A percentile compares a stretch with the other conserved stretches of the same genome.
These are phyloP conservation scores for Pseudolaguvia tuberculata DNA, from an alignment of 2,113 vertebrate genomes.

Conservation along the genomic window DNA sequence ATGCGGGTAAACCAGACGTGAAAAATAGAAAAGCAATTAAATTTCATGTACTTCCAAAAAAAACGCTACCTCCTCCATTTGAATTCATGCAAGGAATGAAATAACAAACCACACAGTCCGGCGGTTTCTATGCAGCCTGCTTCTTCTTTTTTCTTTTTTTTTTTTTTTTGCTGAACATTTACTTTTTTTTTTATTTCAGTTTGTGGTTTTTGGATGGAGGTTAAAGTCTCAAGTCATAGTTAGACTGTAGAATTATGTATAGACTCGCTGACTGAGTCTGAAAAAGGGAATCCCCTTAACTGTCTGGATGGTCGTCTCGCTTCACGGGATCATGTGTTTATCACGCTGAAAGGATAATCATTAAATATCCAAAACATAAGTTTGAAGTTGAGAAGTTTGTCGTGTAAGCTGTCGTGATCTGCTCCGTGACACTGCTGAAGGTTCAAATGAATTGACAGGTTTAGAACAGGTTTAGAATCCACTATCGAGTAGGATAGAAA, in stretches of 20 bases:
- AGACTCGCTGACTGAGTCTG: constrained; percentile 44
- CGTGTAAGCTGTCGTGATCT: too few relatives aligned
- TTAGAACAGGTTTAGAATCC: too few relatives aligned
- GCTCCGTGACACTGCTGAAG: too few relatives aligned
- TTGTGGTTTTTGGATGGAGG: constrained; percentile 52
- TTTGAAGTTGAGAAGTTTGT: too few relatives aligned
- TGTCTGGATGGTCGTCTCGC: constrained; percentile 36
- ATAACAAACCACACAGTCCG: constrained; percentile 63
- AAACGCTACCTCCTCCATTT: constrained; percentile 43
- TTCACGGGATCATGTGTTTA: constrained; percentile 1
- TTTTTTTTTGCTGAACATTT: constrained; percentile 62
- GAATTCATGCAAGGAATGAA: constrained; percentile 59
- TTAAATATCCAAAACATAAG: too few relatives aligned
- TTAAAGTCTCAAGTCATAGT: constrained; percentile 55
- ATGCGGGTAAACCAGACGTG: constrained; percentile 42
- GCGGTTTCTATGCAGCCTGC: constrained; percentile 60
- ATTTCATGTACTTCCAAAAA: constrained; percentile 53
- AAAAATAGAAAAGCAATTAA: constrained; percentile 50
- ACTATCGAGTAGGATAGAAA: too few relatives aligned
- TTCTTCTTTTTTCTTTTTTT: background rate
- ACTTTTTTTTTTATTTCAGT: constrained; percentile 55
- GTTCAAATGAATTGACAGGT: too few relatives aligned
- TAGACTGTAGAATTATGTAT: constrained; percentile 57
- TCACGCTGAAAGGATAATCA: background rate
- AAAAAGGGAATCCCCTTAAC: constrained; percentile 46